Percentiles rank a stretch among this genome's conserved stretches.
These are phyloP conservation scores for Myotis yumanensis DNA, from an alignment of 2,113 vertebrate genomes.

Conservation along the genomic window DNA sequence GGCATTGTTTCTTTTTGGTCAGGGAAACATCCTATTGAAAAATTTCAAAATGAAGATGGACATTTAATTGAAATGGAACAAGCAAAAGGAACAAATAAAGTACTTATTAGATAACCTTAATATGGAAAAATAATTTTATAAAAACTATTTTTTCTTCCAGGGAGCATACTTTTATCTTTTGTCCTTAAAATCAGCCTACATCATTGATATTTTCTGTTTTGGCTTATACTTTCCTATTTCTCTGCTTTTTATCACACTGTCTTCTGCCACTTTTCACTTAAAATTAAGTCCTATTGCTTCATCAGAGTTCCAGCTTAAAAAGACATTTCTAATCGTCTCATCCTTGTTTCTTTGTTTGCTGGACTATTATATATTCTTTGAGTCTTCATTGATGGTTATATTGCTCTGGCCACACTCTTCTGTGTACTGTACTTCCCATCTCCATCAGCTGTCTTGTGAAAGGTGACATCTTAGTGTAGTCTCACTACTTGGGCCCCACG, in stretches of 20 bases:
- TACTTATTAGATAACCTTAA: neutral
- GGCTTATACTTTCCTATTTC: neutral
- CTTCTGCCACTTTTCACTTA: neutral
- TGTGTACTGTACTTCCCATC: neutral
- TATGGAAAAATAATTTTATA: neutral
- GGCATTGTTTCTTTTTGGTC: neutral
- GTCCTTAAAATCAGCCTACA: neutral
- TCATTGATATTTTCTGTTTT: neutral
- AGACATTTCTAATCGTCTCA: neutral
- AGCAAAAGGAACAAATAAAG: neutral
- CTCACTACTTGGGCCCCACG: neutral
- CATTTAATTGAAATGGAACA: neutral
- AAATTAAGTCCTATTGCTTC: neutral
- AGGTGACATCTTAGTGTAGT: neutral
- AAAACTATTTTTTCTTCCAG: neutral
- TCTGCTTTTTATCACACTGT: neutral
- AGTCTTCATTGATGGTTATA: neutral
- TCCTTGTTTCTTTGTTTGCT: neutral
- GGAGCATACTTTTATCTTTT: neutral
- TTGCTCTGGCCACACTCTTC: neutral
- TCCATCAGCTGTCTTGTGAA: neutral
- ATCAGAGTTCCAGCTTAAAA: neutral
- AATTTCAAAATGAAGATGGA: neutral
- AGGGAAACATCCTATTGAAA: neutral
- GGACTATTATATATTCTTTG: neutral